phyloP scores from a whole-genome alignment of 2,888 invertebrate genomes.

The Andrena fulva region DNA sequence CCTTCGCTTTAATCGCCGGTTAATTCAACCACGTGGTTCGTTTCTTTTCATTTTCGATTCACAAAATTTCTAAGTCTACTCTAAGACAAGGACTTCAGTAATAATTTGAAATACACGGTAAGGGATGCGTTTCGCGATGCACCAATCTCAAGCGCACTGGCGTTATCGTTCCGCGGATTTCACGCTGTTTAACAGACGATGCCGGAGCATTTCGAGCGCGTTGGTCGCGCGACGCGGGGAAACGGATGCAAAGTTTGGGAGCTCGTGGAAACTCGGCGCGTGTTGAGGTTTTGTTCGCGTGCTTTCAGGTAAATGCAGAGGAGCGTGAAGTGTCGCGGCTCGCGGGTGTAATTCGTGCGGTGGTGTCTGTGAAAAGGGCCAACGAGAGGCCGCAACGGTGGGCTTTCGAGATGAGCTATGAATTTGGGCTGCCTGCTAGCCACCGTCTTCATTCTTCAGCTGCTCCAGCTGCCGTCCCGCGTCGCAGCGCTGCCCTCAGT shows the following conservation, averaged over 20 bases:
- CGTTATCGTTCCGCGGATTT: slow-evolving; percentile 13
- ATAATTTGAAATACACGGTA: neutral
- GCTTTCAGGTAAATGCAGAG: slow-evolving; percentile 69
- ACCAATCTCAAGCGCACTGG: neutral
- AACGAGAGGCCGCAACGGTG: slow-evolving; percentile 75
- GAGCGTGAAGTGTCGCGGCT: slow-evolving; percentile 51
- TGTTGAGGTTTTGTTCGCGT: slow-evolving; percentile 34
- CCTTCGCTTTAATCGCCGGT: too few relatives aligned
- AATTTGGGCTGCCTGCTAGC: slow-evolving; percentile 84
- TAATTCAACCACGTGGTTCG: too few relatives aligned
- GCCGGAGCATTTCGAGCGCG: neutral
- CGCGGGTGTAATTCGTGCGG: slow-evolving; percentile 64
- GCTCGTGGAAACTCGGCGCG: neutral
- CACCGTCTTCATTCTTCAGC: slow-evolving; percentile 80
- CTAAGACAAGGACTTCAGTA: too few relatives aligned
- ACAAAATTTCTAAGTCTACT: too few relatives aligned
- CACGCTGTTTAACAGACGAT: neutral
- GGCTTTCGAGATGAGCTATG: slow-evolving; percentile 85
- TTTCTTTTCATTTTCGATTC: too few relatives aligned
- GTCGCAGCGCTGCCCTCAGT: slow-evolving; percentile 81
- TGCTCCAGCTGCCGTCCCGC: slow-evolving; percentile 76
- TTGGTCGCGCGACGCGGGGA: neutral
- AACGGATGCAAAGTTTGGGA: slow-evolving; percentile 11
- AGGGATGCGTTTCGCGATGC: too few relatives aligned
- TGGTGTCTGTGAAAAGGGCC: slow-evolving; percentile 72